Conservation (phyloP, 2,797 vertebrate species). For the Sparidentex hasta region DNA sequence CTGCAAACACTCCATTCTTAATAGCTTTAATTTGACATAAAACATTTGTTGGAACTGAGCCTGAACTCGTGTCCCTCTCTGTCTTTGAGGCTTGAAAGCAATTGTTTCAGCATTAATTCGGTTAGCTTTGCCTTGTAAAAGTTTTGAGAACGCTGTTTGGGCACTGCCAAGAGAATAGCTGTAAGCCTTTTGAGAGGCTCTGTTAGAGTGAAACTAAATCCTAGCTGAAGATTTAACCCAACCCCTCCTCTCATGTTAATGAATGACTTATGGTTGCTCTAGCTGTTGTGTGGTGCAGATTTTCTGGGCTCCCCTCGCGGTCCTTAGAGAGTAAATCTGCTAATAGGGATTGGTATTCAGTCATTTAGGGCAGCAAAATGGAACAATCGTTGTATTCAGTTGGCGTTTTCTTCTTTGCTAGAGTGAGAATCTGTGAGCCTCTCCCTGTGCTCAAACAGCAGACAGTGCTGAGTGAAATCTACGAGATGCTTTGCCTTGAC, state of each 20-base stretch:
- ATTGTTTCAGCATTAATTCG: conserved; percentile 74
- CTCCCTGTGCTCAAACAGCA: conserved; percentile 41
- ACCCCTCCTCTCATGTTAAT: conserved; percentile 70
- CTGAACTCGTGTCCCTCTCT: conserved; percentile 48
- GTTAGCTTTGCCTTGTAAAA: conserved; percentile 76
- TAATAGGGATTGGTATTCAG: conserved; percentile 74
- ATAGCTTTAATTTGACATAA: conserved; percentile 57
- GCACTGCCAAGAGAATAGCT: conserved; percentile 70
- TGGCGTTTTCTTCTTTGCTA: conserved; percentile 16
- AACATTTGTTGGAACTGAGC: conserved; percentile 59
- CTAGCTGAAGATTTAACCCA: conserved; percentile 69
- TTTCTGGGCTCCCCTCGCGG: conserved; percentile 52
- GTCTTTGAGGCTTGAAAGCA: conserved; percentile 65
- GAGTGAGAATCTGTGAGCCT: conserved; percentile 28
- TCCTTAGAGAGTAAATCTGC: conserved; percentile 66
- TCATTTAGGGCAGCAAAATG: conserved; percentile 49
- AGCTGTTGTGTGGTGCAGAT: conserved; percentile 64
- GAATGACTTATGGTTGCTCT: conserved; percentile 70
- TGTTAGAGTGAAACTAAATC: conserved; percentile 79
- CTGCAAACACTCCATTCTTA: conserved; percentile 29
- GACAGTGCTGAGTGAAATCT: conserved; percentile 43
- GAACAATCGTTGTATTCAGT: conserved; percentile 36
- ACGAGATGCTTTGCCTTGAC: conserved; percentile 30
- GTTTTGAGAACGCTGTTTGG: conserved; percentile 69
- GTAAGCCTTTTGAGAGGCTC: conserved; percentile 77